Conservation (phyloP, 2,888 invertebrate species). For the Hirtodrosophila trivittata region DNA sequence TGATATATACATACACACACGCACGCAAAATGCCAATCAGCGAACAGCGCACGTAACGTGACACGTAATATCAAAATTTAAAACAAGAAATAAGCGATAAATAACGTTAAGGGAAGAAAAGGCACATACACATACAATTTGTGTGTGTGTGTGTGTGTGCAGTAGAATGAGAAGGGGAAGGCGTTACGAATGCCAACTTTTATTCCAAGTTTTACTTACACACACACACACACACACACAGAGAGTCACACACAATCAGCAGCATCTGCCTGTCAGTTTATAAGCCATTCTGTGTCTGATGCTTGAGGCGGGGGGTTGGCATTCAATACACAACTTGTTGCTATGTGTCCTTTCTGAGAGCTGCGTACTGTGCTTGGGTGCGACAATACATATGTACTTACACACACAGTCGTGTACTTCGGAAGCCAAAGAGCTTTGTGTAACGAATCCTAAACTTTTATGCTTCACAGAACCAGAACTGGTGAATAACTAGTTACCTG, state of each 20-base stretch:
- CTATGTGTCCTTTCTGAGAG: conserved; percentile 13
- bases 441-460: no score
- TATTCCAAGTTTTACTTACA: conserved; percentile 12
- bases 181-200: no score
- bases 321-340: conserved; percentile 41
- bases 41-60: conserved; percentile 26
- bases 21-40: conserved; percentile 4
- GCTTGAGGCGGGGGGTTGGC: background rate
- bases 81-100: conserved; percentile 22
- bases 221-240: conserved; percentile 3
- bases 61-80: conserved; percentile 39
- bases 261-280: background rate
- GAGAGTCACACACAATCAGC: conserved; percentile 1
- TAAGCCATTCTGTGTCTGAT: background rate
- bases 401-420: no score
- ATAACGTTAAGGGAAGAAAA: conserved; percentile 11
- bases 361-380: no score
- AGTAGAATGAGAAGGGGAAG: background rate
- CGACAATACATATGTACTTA: no score
- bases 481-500: no score
- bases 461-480: no score
- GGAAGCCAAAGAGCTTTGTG: no score
- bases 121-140: conserved; percentile 6
- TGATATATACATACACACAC: background rate
- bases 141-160: conserved; percentile 3